Evolutionary conservation across 2,888 invertebrate species (phyloP).

Genomic region (Andrena bucephala): DNA sequence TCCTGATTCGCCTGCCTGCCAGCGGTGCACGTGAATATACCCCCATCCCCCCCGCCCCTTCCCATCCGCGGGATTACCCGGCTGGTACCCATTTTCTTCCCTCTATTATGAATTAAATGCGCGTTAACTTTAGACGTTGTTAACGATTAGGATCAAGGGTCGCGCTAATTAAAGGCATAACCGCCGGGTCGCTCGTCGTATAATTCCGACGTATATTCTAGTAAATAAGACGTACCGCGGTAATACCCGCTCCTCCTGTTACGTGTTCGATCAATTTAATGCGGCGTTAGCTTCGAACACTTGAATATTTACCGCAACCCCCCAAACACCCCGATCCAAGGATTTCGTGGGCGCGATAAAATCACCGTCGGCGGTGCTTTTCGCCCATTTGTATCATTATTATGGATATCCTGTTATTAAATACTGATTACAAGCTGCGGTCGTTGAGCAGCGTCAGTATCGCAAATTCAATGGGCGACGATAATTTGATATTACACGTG

Average conservation of each 20-base stretch:
- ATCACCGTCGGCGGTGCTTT: not conserved
- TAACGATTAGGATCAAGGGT: slow-evolving; percentile 64
- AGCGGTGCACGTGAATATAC: slow-evolving; percentile 14
- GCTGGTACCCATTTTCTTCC: slow-evolving; percentile 2
- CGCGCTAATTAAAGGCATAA: slow-evolving; percentile 60
- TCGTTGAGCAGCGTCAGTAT: not conserved
- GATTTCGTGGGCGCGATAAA: not conserved
- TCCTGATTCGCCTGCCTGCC: slow-evolving; percentile 37
- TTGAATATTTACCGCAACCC: not conserved
- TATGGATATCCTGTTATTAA: not conserved
- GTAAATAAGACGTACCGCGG: slow-evolving; percentile 40
- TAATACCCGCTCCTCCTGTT: not conserved
- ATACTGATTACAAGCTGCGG: slow-evolving; percentile 4
- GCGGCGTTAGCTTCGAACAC: not conserved
- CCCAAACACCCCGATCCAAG: not conserved
- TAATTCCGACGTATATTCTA: slow-evolving; percentile 59
- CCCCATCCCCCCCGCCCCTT: not conserved
- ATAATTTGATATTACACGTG: no score
- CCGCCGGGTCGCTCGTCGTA: slow-evolving; percentile 48
- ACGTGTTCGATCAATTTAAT: slow-evolving; percentile 12
- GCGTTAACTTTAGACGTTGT: slow-evolving; percentile 59
- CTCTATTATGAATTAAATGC: slow-evolving; percentile 64
- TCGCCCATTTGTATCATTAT: not conserved
- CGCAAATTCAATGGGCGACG: not conserved
- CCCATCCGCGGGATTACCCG: not conserved